Base-by-base conservation (phyloP, 1,140 invertebrate species). In the Brachionus calyciflorus region DNA sequence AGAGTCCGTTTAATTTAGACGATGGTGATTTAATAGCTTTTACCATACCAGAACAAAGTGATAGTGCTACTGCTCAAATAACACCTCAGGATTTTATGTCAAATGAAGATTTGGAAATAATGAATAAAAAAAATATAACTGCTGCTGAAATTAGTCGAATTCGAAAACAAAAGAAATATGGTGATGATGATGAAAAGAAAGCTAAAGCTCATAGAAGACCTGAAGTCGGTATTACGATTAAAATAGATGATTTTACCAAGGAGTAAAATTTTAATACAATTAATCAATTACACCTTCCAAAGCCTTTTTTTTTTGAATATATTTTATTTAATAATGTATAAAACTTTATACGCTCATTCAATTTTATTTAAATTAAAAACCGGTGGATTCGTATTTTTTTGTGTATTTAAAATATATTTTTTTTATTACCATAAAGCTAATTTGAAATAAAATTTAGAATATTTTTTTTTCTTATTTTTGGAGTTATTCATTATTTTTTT, bases 211-310 rank as follows among this genome's bases (percentile, higher is more conserved):
- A 44, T 12, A 78, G 69, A 65, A 53, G 79, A 21, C 79, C 76
- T 12, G 81, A 82, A 76, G 80, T 81, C 21, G 78, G 79, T 3
- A 78, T 82, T 9, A 79, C 69, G 33, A 82, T 82, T 46, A 81
- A 79, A 79, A 81, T 82, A 28, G 80, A 80, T 4, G 78, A 81
- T 33, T 82, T 81, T 55, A 80, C 37, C 21, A 44, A 65, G 44
- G 40, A 60, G 19, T 60, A 60, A 60, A 30, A n/a, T 60, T 60
- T 28, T n/a, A n/a, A n/a, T n/a, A n/a, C n/a, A n/a, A n/a, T n/a
- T n/a, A n/a, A n/a, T n/a, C n/a, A n/a, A n/a, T n/a, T n/a, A n/a
- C n/a, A n/a, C n/a, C n/a, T n/a, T n/a, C n/a, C n/a, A n/a, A n/a
- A 17, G 3, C 46, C 3, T 1, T 0, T 49, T 49, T 1, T 17